Percentiles rank a stretch among this genome's conserved stretches.
Evolutionary conservation across 2,797 vertebrate genomes (phyloP).

Genomic region (Channallabes apus): DNA sequence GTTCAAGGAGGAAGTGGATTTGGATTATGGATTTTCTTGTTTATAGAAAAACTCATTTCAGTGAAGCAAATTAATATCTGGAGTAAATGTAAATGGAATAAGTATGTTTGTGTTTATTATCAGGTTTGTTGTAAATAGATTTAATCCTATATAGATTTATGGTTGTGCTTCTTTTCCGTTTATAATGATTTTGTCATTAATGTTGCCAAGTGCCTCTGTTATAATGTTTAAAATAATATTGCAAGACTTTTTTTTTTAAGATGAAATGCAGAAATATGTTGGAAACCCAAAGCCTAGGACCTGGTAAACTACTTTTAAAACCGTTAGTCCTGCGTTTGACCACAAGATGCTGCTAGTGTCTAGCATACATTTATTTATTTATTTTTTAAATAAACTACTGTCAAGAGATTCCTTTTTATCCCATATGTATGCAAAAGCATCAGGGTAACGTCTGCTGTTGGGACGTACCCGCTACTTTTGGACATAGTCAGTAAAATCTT

Average conservation of each 20-base stretch:
- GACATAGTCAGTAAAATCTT: background rate
- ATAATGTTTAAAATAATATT: background rate
- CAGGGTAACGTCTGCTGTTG: background rate
- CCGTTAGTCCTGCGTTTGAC: background rate
- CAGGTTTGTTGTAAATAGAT: conserved; percentile 5
- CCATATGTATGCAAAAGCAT: background rate
- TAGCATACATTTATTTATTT: background rate
- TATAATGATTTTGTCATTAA: background rate
- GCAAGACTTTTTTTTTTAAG: too few relatives aligned
- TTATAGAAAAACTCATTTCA: background rate
- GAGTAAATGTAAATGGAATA: background rate
- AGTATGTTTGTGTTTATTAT: background rate
- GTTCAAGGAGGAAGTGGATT: background rate
- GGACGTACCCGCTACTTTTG: background rate
- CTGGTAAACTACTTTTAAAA: background rate
- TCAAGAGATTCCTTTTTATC: background rate
- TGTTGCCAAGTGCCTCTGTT: background rate
- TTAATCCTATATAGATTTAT: background rate
- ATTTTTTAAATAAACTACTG: background rate
- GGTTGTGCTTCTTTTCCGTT: too few relatives aligned
- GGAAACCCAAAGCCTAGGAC: background rate
- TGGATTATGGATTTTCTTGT: background rate
- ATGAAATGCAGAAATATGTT: background rate
- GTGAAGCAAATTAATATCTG: background rate
- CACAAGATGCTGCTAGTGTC: background rate